These are phyloP conservation scores for Sylvia borin DNA, from an alignment of 2,797 vertebrate genomes.

Conservation along the genomic window DNA sequence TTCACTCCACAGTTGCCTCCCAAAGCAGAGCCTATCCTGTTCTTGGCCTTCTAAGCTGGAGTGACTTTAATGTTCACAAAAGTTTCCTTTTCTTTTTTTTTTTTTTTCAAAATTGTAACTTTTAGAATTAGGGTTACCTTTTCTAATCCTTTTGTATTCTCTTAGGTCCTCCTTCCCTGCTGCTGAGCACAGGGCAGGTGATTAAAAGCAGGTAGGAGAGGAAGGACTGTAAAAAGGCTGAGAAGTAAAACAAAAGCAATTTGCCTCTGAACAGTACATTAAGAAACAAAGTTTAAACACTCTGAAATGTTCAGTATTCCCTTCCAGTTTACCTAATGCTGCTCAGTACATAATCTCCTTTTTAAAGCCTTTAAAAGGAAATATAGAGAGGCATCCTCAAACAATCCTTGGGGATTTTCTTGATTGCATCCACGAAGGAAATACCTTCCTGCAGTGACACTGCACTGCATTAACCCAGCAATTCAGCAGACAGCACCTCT, in stretches of 20 bases:
- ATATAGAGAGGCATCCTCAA: not conserved
- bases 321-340: not conserved
- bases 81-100: not conserved
- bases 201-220: not conserved
- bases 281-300: not conserved
- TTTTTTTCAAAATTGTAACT: not conserved
- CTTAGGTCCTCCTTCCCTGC: not conserved
- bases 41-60: not conserved
- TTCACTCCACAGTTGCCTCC: not conserved
- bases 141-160: not conserved
- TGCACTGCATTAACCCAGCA: not conserved
- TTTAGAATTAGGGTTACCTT: not conserved
- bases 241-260: not conserved
- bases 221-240: not conserved
- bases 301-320: not conserved
- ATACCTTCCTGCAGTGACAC: not conserved
- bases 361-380: not conserved
- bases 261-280: not conserved
- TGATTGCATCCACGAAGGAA: not conserved
- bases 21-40: not conserved
- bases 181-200: not conserved
- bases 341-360: not conserved
- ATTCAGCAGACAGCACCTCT: not conserved
- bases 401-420: not conserved
- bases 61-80: not conserved